A percentile compares a stretch with the other conserved stretches of the same genome.
phyloP scores from a whole-genome alignment of 2,797 vertebrate species.

The Ispidina picta region DNA sequence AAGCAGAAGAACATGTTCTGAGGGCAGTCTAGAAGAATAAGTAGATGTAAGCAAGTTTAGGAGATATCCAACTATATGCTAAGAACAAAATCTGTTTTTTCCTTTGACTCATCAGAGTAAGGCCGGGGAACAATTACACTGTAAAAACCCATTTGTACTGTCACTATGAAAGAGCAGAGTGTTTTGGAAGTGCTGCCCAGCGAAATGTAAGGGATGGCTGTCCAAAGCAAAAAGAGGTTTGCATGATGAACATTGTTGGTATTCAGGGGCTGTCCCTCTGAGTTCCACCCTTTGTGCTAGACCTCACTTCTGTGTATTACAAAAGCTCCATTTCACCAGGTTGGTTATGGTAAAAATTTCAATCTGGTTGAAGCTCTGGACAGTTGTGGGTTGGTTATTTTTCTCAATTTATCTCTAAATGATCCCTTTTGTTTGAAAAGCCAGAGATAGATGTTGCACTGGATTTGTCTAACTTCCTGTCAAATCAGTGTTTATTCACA shows the following conservation, averaged over 20 bases:
- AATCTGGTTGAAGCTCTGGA: not conserved
- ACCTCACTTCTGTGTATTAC: not conserved
- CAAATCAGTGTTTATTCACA: constrained; percentile 15
- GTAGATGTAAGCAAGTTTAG: not conserved
- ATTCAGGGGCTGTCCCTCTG: not conserved
- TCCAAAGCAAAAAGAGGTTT: not conserved
- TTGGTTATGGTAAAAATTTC: not conserved
- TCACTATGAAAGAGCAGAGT: not conserved
- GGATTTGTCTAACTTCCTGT: constrained; percentile 2
- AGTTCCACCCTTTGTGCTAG: not conserved
- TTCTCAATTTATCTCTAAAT: not conserved
- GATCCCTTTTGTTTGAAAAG: not conserved
- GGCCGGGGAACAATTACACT: not conserved
- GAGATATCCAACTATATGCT: not conserved
- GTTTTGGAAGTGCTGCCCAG: not conserved
- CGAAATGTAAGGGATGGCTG: not conserved
- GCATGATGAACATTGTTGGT: accelerated
- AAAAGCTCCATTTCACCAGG: not conserved
- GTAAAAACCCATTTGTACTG: not conserved
- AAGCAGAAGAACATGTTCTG: not conserved
- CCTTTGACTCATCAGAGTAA: not conserved
- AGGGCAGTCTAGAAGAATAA: not conserved
- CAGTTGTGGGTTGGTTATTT: not conserved
- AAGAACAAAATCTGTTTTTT: not conserved
- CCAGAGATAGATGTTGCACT: not conserved